phyloP scores from a whole-genome alignment of 53 echinoderm and acorn worm species.

The Hippasteria phrygiana region DNA sequence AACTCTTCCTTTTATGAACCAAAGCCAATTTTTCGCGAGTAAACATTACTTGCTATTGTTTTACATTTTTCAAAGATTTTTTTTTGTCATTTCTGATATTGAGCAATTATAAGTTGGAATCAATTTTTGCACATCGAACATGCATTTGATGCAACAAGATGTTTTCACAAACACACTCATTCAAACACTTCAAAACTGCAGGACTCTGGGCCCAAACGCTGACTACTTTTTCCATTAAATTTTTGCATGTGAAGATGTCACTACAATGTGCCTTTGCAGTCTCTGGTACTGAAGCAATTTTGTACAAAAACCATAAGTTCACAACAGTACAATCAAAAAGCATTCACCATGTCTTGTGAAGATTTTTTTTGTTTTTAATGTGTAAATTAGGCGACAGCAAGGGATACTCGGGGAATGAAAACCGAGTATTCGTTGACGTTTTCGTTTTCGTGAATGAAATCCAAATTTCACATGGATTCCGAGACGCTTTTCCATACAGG shows the following conservation, averaged over 20 bases:
- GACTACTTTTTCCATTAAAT: conserved; percentile 3
- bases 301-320: background rate
- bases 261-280: background rate
- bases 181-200: conserved; percentile 10
- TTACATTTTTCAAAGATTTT: background rate
- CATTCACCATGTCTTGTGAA: background rate
- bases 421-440: background rate
- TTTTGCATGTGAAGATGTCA: background rate
- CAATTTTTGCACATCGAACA: background rate
- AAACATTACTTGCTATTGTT: background rate
- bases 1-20: background rate
- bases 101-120: background rate
- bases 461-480: conserved; percentile 7
- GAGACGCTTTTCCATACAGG: background rate
- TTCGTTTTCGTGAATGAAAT: background rate
- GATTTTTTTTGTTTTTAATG: no score
- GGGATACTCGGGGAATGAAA: no score
- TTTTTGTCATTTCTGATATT: background rate
- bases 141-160: conserved; percentile 27
- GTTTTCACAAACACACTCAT: background rate
- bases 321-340: background rate
- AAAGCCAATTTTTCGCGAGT: no score
- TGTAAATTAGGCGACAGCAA: background rate
- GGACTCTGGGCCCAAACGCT: no score
- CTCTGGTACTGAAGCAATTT: background rate